Evolutionary conservation across 2,113 vertebrate genomes (phyloP), one percentile per base, ranked within the genome.

Genomic region (Todiramphus chloris): DNA sequence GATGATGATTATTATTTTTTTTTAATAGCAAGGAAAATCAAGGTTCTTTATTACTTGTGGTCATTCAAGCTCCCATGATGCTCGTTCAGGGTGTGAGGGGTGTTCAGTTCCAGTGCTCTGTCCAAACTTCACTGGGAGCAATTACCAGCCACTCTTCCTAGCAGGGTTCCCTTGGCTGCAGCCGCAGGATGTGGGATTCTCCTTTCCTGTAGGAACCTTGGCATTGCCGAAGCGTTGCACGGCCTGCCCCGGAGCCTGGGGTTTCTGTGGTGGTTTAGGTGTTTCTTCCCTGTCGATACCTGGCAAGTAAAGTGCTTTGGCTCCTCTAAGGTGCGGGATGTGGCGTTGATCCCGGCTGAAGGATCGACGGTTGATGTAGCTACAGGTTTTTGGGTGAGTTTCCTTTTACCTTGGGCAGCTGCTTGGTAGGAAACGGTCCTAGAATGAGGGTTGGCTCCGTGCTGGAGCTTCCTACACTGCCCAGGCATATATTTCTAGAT

Each of bases 121-220:
- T 50, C 84, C 87, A 44, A 9, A 17, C 9, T 48, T 39, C 66
- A 16, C 0, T 20, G 67, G 81, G 64, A 84, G 66, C 90, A 50
- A 11, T 75, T 56, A 35, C 21, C 53, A 24, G 19, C 23, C 72
- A 5, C 2, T 94, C n/a, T 70, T 78, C 81, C 64, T 89, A 5
- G 41, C 81, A 23, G 69, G 19, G 51, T 10, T 91, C 67, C 83
- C 83, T 63, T 72, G 93, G 83, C 91, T 83, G 62, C 37, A 0
- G 56, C 14, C 62, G 69, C 82, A 73, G 95, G 95, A 62, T 90
- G 70, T 91, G 90, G 92, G 92, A 58, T 95, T 95, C 92, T 89
- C 85, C 81, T 94, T 76, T 59, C 90, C 91, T 73, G 43, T 3
- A 41, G 39, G 43, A 63, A 37, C 72, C 51, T 31, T 53, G 8